Base-by-base conservation (phyloP, 2,113 vertebrate species). In the Tapirus terrestris region DNA sequence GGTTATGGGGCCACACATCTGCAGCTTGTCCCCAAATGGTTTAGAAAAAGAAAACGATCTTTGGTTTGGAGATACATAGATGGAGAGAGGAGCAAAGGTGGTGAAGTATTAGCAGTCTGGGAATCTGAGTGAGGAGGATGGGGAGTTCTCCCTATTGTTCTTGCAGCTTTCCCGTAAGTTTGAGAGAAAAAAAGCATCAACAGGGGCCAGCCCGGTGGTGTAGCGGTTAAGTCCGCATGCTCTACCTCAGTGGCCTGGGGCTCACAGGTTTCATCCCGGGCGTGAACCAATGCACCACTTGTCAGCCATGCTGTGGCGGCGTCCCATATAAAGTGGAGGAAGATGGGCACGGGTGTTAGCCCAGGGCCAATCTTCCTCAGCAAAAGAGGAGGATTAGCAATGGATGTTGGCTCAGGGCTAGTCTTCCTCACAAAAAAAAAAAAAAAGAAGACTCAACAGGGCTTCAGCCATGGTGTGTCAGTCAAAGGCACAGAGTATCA, bases 381-480 rank as follows among this genome's bases (percentile, higher is more conserved):
- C 39, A 39, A 39, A 39, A 39, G 39, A 39, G 39, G 39, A 39
- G 39, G 39, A 39, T 39, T 39, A 4, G 39, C 39, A 39, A 39
- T 39, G 39, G 39, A 39, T 39, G 39, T 39, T 39, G 39, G 39
- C 39, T 39, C 39, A 39, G 39, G 39, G 39, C 39, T 39, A 39
- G 39, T 39, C 39, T 39, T 39, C 39, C 39, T 39, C 39, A 39
- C 39, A 39, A 39, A 39, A 39, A 39, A 39, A 39, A 39, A 39
- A 39, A 39, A 39, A 39, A 39, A 39, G 39, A 39, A 93, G 84
- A 86, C 98, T 96, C 89, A 89, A 86, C 76, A 93, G n/a, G 92
- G 65, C 65, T 56, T 58, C 16, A 20, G 83, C 53, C 75, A 0
- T 33, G 36, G 60, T 10, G n/a, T 72, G 45, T 39, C 39, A 8